These are phyloP conservation scores for Galleria mellonella DNA, from an alignment of 1,140 invertebrate genomes.

Conservation along the genomic window DNA sequence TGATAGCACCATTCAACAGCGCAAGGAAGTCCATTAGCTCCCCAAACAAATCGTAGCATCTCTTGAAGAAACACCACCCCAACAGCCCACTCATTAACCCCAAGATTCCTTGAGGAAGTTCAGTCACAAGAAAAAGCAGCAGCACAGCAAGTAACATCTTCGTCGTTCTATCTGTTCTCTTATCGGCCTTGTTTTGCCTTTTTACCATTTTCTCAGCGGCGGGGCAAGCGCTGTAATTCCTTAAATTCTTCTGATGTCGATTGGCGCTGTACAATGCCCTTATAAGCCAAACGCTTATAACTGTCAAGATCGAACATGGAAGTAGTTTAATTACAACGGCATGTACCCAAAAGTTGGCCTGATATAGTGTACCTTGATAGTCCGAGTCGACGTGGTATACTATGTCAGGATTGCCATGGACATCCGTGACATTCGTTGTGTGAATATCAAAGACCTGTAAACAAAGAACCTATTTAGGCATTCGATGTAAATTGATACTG, in stretches of 20 bases:
- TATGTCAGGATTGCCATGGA: constrained; percentile 57
- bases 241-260: constrained; percentile 78
- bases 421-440: constrained; percentile 45
- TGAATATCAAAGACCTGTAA: constrained; percentile 67
- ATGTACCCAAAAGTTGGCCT: constrained; percentile 91
- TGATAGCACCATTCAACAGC: constrained; percentile 92
- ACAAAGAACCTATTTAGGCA: constrained; percentile 12
- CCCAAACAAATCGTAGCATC: constrained; percentile 87
- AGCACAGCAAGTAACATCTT: constrained; percentile 92
- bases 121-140: constrained; percentile 89
- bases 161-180: constrained; percentile 85
- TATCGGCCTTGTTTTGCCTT: constrained; percentile 78
- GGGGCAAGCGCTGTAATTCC: constrained; percentile 48
- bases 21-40: constrained; percentile 94
- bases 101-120: constrained; percentile 88
- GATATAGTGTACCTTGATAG: constrained; percentile 76
- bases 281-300: constrained; percentile 88
- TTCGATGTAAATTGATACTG: constrained; percentile 51
- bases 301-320: constrained; percentile 88
- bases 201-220: constrained; percentile 76
- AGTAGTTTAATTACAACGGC: constrained; percentile 89
- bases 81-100: constrained; percentile 82
- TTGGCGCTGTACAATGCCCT: constrained; percentile 82
- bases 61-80: constrained; percentile 83
- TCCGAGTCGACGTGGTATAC: constrained; percentile 81